Percentiles rank a stretch among this genome's conserved stretches.
Evolutionary conservation across 2,888 invertebrate genomes (phyloP).

Genomic region (Achlya flavicornis): DNA sequence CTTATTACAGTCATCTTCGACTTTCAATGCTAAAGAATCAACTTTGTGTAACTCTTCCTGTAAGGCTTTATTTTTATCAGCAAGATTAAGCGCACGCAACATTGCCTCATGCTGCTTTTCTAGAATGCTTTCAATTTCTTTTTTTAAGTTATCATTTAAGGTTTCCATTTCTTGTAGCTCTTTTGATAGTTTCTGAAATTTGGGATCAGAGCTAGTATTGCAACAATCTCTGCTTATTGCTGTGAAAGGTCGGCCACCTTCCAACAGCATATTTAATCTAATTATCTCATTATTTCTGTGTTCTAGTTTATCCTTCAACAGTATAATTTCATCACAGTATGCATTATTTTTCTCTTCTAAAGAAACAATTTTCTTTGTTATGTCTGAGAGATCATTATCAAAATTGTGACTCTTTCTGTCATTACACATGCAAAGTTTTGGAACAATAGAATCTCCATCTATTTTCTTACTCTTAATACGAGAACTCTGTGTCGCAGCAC

Average conservation of each 20-base stretch:
- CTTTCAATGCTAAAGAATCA: slow-evolving; percentile 88
- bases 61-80: slow-evolving; percentile 88
- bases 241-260: slow-evolving; percentile 87
- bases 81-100: slow-evolving; percentile 88
- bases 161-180: slow-evolving; percentile 85
- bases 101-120: slow-evolving; percentile 92
- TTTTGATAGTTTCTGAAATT: slow-evolving; percentile 83
- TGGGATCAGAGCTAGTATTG: slow-evolving; percentile 82
- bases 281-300: slow-evolving; percentile 88
- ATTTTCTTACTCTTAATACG: slow-evolving; percentile 69
- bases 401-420: slow-evolving; percentile 53
- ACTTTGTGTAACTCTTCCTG: slow-evolving; percentile 89
- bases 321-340: slow-evolving; percentile 65
- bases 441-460: slow-evolving; percentile 48
- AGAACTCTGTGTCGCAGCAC: slow-evolving; percentile 74
- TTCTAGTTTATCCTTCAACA: slow-evolving; percentile 71
- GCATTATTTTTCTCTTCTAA: slow-evolving; percentile 73
- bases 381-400: slow-evolving; percentile 72
- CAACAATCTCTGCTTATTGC: slow-evolving; percentile 87
- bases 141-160: slow-evolving; percentile 78
- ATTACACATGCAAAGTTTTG: slow-evolving; percentile 59
- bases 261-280: slow-evolving; percentile 86
- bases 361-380: slow-evolving; percentile 70
- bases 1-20: slow-evolving; percentile 90
- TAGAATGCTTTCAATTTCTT: slow-evolving; percentile 81